phyloP scores from a whole-genome alignment of 2,797 vertebrate genomes.

The Crypturellus tataupa region DNA sequence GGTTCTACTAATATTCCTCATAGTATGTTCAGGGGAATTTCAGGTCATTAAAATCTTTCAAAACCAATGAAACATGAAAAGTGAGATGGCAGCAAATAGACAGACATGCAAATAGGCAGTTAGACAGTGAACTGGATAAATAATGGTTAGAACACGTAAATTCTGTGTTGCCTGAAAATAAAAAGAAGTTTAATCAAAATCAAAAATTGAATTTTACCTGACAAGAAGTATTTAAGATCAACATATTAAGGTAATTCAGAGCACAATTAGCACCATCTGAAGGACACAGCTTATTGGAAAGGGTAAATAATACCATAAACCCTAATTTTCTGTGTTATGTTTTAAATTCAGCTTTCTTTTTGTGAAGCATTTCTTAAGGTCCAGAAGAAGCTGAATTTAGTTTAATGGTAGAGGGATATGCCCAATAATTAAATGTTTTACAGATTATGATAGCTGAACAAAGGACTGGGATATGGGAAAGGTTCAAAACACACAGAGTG shows the following conservation, averaged over 20 bases:
- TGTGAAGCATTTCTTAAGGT: not conserved
- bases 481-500: not conserved
- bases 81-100: not conserved
- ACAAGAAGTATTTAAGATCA: not conserved
- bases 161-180: not conserved
- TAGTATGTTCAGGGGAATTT: not conserved
- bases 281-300: not conserved
- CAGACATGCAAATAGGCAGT: not conserved
- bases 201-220: slow-evolving; percentile 14
- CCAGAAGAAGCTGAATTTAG: not conserved
- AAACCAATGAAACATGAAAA: slow-evolving; percentile 25
- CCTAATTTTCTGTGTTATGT: not conserved
- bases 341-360: not conserved
- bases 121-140: not conserved
- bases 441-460: not conserved
- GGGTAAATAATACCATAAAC: not conserved
- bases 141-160: not conserved
- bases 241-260: not conserved
- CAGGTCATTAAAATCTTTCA: slow-evolving; percentile 41
- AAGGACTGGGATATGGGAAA: not conserved
- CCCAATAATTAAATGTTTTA: not conserved
- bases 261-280: not conserved
- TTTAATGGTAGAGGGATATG: not conserved
- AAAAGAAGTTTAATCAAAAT: not conserved
- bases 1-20: not conserved